Evolutionary conservation across 2,888 invertebrate species (phyloP).

Genomic region (Sepiola atlantica): DNA sequence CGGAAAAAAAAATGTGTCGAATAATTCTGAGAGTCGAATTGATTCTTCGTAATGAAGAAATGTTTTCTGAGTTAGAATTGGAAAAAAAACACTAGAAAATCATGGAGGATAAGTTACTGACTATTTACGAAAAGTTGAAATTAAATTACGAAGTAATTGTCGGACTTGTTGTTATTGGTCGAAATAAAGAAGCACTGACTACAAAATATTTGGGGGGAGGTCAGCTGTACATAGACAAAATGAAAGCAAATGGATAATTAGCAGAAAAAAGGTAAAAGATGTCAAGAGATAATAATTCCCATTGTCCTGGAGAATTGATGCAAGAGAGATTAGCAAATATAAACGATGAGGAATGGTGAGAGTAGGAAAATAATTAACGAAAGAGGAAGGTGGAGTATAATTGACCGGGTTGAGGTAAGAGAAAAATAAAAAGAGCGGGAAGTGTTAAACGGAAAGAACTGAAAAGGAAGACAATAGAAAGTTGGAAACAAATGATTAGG

Average conservation of each 20-base stretch:
- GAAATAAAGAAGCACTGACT: not conserved
- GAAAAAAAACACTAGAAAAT: not conserved
- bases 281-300: not conserved
- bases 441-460: too few species aligned
- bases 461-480: not conserved
- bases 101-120: not conserved
- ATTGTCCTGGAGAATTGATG: not conserved
- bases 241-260: not conserved
- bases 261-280: not conserved
- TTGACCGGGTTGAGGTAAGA: too few species aligned
- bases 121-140: not conserved
- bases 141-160: not conserved
- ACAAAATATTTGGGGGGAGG: not conserved
- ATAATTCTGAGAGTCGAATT: not conserved
- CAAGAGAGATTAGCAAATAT: not conserved
- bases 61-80: not conserved
- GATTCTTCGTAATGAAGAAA: not conserved
- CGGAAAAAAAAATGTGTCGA: not conserved
- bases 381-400: not conserved
- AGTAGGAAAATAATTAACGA: not conserved
- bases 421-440: too few species aligned
- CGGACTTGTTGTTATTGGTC: not conserved
- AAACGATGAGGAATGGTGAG: not conserved
- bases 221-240: not conserved
- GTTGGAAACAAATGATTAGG: not conserved